Conservation (phyloP, 2,797 vertebrate genomes). For the Pitangus sulphuratus region DNA sequence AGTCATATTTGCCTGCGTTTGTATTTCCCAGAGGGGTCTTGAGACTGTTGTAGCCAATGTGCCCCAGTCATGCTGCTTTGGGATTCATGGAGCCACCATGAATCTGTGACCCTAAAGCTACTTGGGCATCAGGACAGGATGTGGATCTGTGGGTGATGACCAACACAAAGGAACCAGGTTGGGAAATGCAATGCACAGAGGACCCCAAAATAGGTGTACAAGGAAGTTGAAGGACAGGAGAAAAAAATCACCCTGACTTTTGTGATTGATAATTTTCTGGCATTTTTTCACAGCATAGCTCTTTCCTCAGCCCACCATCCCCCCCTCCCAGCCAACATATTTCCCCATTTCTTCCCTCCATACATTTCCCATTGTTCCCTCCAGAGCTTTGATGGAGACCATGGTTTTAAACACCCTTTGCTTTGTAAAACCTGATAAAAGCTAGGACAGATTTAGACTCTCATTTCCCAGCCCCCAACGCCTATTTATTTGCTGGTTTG, state of each 20-base stretch:
- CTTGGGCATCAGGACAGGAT: fast-evolving
- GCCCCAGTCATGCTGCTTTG: fast-evolving
- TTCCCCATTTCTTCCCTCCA: neutral
- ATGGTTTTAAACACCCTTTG: neutral
- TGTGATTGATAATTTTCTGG: neutral
- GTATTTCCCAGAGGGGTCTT: neutral
- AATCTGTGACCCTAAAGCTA: neutral
- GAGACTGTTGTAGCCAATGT: neutral
- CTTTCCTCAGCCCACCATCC: fast-evolving
- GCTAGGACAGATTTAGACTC: neutral
- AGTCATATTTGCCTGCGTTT: neutral
- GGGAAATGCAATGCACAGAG: neutral
- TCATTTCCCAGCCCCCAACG: neutral
- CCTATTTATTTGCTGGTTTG: neutral
- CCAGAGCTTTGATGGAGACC: neutral
- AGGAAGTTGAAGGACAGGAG: neutral
- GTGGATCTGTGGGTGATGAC: neutral
- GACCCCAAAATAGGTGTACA: fast-evolving
- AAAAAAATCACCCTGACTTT: neutral
- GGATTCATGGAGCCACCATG: neutral
- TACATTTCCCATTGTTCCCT: neutral
- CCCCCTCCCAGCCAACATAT: neutral
- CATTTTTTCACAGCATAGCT: neutral
- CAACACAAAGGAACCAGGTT: fast-evolving
- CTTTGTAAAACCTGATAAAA: neutral